phyloP scores from a whole-genome alignment of 2,797 vertebrate species.

The Salmo trutta region DNA sequence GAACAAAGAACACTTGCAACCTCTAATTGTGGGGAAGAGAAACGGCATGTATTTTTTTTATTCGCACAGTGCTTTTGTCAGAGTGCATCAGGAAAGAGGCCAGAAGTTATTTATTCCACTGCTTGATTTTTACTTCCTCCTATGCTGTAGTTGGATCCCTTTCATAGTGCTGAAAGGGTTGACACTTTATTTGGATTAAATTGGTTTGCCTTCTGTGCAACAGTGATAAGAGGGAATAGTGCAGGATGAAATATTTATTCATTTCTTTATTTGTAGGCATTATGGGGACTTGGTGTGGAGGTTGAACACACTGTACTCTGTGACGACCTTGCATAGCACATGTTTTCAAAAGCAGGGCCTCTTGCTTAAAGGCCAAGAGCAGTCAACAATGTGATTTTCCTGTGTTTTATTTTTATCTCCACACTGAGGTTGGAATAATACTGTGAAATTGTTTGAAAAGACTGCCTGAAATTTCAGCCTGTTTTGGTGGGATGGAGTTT shows the following conservation, averaged over 20 bases:
- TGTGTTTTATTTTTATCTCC: no score
- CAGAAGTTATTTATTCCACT: slow-evolving; percentile 44
- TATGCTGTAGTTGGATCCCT: slow-evolving; percentile 48
- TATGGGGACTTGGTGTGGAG: slow-evolving; percentile 54
- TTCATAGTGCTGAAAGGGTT: slow-evolving; percentile 60
- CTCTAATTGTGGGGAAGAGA: slow-evolving; percentile 50
- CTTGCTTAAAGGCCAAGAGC: slow-evolving; percentile 20
- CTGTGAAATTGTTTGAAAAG: no score
- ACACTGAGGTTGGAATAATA: neutral
- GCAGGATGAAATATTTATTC: slow-evolving; percentile 68
- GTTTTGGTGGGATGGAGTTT: no score
- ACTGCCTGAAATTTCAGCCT: no score
- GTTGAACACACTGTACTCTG: slow-evolving; percentile 26
- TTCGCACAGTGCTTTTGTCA: slow-evolving; percentile 37
- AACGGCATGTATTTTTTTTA: slow-evolving; percentile 52
- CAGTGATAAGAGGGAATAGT: slow-evolving; percentile 64
- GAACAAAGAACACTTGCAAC: slow-evolving; percentile 41
- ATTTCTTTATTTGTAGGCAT: slow-evolving; percentile 52
- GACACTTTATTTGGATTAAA: slow-evolving; percentile 69
- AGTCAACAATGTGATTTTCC: slow-evolving; percentile 9
- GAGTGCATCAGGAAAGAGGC: slow-evolving; percentile 21
- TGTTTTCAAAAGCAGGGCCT: slow-evolving; percentile 4
- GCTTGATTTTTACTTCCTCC: slow-evolving; percentile 48
- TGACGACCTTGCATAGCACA: slow-evolving; percentile 16
- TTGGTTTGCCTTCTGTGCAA: slow-evolving; percentile 71